Base-by-base conservation (phyloP, 2,888 invertebrate species). In the Xestia rhomboidea region DNA sequence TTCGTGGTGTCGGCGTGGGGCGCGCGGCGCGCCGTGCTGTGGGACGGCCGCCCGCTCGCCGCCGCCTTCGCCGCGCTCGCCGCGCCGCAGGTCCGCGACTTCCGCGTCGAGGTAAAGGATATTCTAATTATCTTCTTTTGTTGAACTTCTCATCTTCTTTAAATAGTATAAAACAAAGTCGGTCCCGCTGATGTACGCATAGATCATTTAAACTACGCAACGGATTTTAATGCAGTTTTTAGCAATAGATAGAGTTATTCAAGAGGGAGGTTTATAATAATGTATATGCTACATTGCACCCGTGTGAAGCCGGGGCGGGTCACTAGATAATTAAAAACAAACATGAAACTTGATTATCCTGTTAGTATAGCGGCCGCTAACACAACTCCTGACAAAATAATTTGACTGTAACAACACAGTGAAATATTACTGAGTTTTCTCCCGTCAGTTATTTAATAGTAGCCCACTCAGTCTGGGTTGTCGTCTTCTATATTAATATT, bases 11-110 rank as follows among this genome's bases (percentile, higher is more conserved):
- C 97, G 75, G 97, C 97, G 27, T 92, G 95, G 73, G 98, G 98
- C 83, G 95, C 94, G 69, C 97, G 98, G 83, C 96, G 97, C 66
- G 96, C 97, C 24, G 97, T 98, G 68, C 95, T 99, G 74, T 98
- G 98, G 94, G 97, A 97, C 85, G 98, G 98, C 41, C 96, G 97
- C 44, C 97, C 96, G 44, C 95, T 99, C 77, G 95, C 97, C 97
- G 97, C 34, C 79, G 97, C 97, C 79, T 97, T 98, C 73, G 96
- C 97, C 0, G 97, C 96, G 38, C 97, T 98, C 88, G 98, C 99
- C 0, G 93, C 98, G 70, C 99, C 99, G 0, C 98, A 98, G 93
- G 97, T 98, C 86, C 97, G 98, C 88, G 98, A 98, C 71, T 97
- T 98, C 87, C 95, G 97, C 78, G 98, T 98, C 4, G 97, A 97